Evolutionary conservation across 2,888 invertebrate genomes (phyloP), one percentile per base, ranked within the genome.

Genomic region (Deilephila elpenor): DNA sequence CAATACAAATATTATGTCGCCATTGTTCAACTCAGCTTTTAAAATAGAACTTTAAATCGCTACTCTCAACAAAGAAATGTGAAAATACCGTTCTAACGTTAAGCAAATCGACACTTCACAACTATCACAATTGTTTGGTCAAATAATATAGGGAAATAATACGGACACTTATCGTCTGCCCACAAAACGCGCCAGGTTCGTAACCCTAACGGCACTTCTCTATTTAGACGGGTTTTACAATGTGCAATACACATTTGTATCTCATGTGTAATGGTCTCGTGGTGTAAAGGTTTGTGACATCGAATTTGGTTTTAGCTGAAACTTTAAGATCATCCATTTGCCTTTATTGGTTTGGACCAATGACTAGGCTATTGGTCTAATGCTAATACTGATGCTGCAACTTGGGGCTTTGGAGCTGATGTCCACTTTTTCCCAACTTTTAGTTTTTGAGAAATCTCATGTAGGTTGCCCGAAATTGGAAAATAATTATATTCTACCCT

Each of bases 121-220:
- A 51, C 67, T 67, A 67, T 67, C 37, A 67, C 67, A 67, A 67
- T 44, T 67, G 67, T 67, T 67, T 67, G 19, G 51, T 67, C 51
- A 67, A 67, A 67, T 51, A 67, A 64, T 64, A 64, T 44, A 64
- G 37, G 64, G 44, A 67, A 67, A 67, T 67, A 67, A 67, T 51
- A 67, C 67, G 67, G 14, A 51, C 67, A 67, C 25, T 67, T 67
- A 67, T 67, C 67, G 67, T 14, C 67, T 67, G 44, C 51, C 67
- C 67, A 67, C 67, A 44, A 67, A 67, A 67, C 25, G 51, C 67
- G 56, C 44, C n/a, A 44, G 51, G 67, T 67, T 67, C 67, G 67
- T 67, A 67, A 51, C 67, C 67, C 6, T 67, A 67, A 67, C 67
- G 67, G 67, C 25, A 51, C 25, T 14, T 67, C 67, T 51, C 25